Evolutionary conservation across 2,888 invertebrate genomes (phyloP), one percentile per base, ranked within the genome.

Genomic region (Dolichopus griseipennis): DNA sequence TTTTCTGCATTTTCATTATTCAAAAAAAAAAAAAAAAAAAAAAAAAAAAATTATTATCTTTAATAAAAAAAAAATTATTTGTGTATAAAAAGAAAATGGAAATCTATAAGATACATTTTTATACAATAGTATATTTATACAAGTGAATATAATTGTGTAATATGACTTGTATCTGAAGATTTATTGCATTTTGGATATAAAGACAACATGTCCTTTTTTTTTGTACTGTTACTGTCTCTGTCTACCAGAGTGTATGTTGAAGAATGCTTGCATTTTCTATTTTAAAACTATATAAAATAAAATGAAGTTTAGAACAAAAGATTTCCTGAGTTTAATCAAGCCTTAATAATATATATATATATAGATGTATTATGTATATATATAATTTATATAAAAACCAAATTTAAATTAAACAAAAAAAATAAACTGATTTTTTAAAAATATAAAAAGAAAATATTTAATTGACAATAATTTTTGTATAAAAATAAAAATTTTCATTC

Each of bases 241-340:
- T 52, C 9, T 52, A 18, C 52, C 15, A 18, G 15, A 6, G 15
- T 52, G 15, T n/a, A 52, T 52, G 18, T n/a, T 12, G n/a, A 52
- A 15, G 9, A 52, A 52, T 52, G 52, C 52, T n/a, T n/a, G 18
- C 52, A 52, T 52, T 52, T 52, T 52, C 9, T 15, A 52, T 10
- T 37, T 5, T 37, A 37, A 37, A 37, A 4, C 2, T 10, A 34
- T 12, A 15, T 10, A 43, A 18, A 52, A 52, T 12, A 52, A 52
- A 18, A 15, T 18, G 12, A 18, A 3, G 6, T n/a, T n/a, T n/a
- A 52, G 15, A 52, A 52, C 18, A 52, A 52, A 52, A 52, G 52
- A 52, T 52, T 52, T 52, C 52, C 52, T 52, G 52, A 18, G 18
- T 52, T 52, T 52, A 52, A 52, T 52, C 52, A 52, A 52, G 52